Conservation (phyloP, 2,888 invertebrate species). For the Amphipoea oculea region DNA sequence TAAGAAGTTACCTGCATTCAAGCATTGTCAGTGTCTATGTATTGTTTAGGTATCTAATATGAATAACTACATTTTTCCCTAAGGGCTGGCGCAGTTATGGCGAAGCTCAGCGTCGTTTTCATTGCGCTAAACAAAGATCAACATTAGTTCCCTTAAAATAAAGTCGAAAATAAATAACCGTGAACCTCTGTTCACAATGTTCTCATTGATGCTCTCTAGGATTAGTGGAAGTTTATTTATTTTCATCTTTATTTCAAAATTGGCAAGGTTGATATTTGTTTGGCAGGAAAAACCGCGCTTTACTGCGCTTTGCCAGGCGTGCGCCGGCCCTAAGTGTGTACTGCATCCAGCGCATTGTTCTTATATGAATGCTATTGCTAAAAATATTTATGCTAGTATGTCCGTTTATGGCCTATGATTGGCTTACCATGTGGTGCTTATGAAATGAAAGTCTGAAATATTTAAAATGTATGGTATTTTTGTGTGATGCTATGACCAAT, state of each 20-base stretch:
- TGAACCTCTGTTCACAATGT: not conserved
- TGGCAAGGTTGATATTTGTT: not conserved
- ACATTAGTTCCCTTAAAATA: not conserved
- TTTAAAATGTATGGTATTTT: constrained; percentile 33
- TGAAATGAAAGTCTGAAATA: constrained; percentile 29
- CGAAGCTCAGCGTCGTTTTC: not conserved
- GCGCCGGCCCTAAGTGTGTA: constrained; percentile 23
- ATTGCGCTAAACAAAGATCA: not conserved
- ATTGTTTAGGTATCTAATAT: constrained; percentile 46
- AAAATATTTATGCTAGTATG: constrained; percentile 34
- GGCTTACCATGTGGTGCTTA: constrained; percentile 56
- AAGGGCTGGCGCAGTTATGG: not conserved
- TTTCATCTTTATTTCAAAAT: not conserved
- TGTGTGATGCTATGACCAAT: constrained; percentile 36
- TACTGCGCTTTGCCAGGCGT: not conserved
- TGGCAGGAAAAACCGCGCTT: not conserved
- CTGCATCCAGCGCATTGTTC: constrained; percentile 52
- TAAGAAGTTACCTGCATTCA: constrained; percentile 50
- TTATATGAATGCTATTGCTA: constrained; percentile 49
- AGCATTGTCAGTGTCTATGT: constrained; percentile 65
- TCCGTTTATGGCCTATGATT: constrained; percentile 31
- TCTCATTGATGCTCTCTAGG: not conserved
- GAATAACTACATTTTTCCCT: constrained; percentile 30
- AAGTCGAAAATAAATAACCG: constrained; percentile 5
- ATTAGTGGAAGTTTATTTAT: not conserved